These are phyloP conservation scores for Battus philenor DNA, from an alignment of 1,140 invertebrate genomes.

Conservation along the genomic window DNA sequence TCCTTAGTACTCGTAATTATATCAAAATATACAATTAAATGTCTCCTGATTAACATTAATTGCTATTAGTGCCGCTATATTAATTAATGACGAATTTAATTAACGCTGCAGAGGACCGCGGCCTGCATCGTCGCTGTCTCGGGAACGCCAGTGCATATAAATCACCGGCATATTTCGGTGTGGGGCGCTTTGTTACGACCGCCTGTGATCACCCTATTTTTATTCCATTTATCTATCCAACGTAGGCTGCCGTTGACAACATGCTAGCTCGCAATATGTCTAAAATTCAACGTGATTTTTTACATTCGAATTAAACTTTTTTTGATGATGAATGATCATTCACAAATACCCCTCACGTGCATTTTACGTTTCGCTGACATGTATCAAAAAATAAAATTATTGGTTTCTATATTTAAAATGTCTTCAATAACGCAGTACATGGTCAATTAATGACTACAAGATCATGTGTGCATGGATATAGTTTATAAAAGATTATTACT, in stretches of 20 bases:
- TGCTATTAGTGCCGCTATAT: conserved; percentile 43
- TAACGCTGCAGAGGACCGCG: conserved; percentile 40
- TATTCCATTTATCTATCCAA: conserved; percentile 21
- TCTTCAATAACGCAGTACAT: no score
- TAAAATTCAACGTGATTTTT: not conserved
- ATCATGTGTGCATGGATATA: no score
- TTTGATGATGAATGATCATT: no score
- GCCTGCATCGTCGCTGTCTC: conserved; percentile 19
- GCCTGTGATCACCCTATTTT: conserved; percentile 39
- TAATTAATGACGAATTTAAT: conserved; percentile 58
- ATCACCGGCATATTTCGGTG: conserved; percentile 34
- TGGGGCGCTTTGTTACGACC: conserved; percentile 44
- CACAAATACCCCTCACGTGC: no score
- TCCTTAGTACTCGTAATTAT: not conserved
- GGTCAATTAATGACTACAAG: no score
- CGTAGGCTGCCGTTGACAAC: not conserved
- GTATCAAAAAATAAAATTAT: no score
- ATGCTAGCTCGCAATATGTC: not conserved
- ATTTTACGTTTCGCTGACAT: no score
- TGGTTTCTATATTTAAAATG: no score
- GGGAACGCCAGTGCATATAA: conserved; percentile 33
- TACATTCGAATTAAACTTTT: no score
- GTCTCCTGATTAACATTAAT: conserved; percentile 20
- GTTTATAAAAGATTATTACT: no score
- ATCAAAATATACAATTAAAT: not conserved